phyloP scores from a whole-genome alignment of 2,797 vertebrate genomes.

The Limosa lapponica region DNA sequence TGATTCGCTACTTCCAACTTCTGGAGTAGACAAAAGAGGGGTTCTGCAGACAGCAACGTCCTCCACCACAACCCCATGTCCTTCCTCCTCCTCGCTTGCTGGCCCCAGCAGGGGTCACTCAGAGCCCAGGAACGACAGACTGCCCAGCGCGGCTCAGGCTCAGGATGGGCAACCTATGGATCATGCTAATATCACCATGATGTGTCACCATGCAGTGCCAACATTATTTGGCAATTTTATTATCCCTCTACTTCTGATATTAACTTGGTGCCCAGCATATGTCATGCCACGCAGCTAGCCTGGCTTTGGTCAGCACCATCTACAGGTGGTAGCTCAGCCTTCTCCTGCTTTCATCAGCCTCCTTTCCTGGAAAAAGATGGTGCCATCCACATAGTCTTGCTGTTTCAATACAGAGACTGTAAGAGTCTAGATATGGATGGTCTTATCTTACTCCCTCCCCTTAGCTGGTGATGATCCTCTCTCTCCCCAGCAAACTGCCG shows the following conservation, averaged over 20 bases:
- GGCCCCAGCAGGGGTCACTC: constrained; percentile 72
- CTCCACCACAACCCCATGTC: not conserved
- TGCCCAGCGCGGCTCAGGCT: not conserved
- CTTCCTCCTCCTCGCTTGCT: constrained; percentile 34
- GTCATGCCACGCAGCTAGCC: rapidly evolving
- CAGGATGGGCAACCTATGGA: not conserved
- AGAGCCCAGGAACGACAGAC: constrained; percentile 46
- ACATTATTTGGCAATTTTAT: rapidly evolving
- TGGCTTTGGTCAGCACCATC: not conserved
- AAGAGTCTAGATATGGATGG: not conserved
- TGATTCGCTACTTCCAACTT: constrained; percentile 31
- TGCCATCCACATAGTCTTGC: rapidly evolving
- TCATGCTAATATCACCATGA: rapidly evolving
- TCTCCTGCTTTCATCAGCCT: not conserved
- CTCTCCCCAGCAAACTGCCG: too few species aligned
- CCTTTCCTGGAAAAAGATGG: not conserved
- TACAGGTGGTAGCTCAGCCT: not conserved
- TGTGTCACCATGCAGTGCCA: not conserved
- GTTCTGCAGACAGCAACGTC: not conserved
- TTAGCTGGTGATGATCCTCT: too few species aligned
- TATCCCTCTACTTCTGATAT: rapidly evolving
- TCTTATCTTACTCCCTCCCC: not conserved
- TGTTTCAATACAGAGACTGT: rapidly evolving
- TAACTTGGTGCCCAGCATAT: rapidly evolving
- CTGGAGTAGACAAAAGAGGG: constrained; percentile 8